These are phyloP conservation scores for Formica selysi DNA, from an alignment of 1,140 invertebrate species.

Conservation along the genomic window DNA sequence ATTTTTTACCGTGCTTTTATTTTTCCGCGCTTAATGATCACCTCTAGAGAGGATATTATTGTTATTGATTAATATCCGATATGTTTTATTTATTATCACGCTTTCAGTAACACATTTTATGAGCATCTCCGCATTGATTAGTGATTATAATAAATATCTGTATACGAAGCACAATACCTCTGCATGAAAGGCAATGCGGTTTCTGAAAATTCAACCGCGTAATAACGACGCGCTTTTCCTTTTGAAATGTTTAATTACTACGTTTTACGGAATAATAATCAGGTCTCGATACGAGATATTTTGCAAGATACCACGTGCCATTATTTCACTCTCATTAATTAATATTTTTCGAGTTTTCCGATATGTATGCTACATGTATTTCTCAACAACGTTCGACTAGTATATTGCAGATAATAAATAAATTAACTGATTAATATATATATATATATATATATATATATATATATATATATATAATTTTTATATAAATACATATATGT, in stretches of 20 bases:
- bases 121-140: constrained; percentile 27
- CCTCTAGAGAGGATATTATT: not conserved
- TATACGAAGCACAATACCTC: constrained; percentile 18
- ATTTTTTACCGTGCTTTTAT: not conserved
- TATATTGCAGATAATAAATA: constrained; percentile 34
- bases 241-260: constrained; percentile 34
- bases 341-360: constrained; percentile 50
- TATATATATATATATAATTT: not conserved
- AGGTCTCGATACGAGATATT: not conserved
- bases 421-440: constrained; percentile 12
- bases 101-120: constrained; percentile 22
- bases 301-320: not conserved
- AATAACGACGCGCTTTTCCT: constrained; percentile 31
- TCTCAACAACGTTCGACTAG: constrained; percentile 10
- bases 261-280: constrained; percentile 32
- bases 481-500: too few relatives aligned
- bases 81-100: constrained; percentile 16
- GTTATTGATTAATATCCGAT: constrained; percentile 33
- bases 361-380: constrained; percentile 19
- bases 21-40: not conserved
- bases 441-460: not conserved
- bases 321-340: constrained; percentile 42
- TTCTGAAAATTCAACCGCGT: constrained; percentile 29
- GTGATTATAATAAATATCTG: constrained; percentile 26
- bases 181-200: constrained; percentile 30